phyloP scores from a whole-genome alignment of 2,113 vertebrate species.

The Hepsetus odoe region DNA sequence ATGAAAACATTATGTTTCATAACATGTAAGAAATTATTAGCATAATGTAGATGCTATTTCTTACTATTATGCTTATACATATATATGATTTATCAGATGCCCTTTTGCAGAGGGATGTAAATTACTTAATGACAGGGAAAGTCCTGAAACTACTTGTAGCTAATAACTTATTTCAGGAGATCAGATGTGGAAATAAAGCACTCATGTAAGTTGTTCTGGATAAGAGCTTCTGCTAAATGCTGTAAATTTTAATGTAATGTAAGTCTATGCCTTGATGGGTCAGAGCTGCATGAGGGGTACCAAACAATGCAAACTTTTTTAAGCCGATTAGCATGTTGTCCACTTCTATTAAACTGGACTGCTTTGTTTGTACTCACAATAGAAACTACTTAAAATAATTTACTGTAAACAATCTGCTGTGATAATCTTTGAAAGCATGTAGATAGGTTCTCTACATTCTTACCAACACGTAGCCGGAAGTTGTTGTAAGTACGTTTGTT shows the following conservation, averaged over 20 bases:
- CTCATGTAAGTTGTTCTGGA: no score
- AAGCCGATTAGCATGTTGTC: constrained; percentile 8
- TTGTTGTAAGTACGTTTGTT: constrained; percentile 89
- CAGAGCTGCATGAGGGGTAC: no score
- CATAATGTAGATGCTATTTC: not conserved
- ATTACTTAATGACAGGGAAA: no score
- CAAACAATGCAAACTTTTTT: not conserved
- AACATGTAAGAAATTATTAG: not conserved
- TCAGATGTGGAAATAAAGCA: no score
- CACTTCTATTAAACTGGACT: not conserved
- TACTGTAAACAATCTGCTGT: not conserved
- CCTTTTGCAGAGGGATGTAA: no score
- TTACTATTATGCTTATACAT: not conserved
- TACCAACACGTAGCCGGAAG: constrained; percentile 93
- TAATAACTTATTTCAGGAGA: no score
- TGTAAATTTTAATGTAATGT: no score
- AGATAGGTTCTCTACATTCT: constrained; percentile 69
- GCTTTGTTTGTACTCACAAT: not conserved
- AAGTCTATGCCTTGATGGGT: no score
- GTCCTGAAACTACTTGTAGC: no score
- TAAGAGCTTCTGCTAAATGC: no score
- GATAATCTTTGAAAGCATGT: not conserved
- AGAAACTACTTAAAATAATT: not conserved
- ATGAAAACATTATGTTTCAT: not conserved
- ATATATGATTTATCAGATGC: no score